phyloP scores from a whole-genome alignment of 30 jellyfish, hydroid and myxozoan species.

The Phacellophora camtschatica region DNA sequence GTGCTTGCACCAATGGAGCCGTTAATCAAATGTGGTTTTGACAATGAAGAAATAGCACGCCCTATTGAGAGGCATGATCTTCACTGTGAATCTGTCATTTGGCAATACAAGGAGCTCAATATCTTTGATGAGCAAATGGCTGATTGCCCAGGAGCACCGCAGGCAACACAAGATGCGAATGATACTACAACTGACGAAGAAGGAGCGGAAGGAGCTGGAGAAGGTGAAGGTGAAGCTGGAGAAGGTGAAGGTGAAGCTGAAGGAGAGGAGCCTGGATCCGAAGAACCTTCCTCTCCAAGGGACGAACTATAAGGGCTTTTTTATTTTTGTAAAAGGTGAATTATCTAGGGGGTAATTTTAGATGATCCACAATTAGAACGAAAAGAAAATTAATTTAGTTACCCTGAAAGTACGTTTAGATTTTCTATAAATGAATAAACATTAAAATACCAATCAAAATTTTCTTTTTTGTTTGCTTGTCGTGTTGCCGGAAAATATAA shows the following conservation, averaged over 20 bases:
- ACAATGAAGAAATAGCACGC: not conserved
- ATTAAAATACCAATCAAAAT: too few relatives aligned
- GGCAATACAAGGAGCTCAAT: not conserved
- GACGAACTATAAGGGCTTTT: constrained; percentile 1
- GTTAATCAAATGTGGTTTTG: not conserved
- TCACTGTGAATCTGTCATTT: not conserved
- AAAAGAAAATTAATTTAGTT: too few relatives aligned
- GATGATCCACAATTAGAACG: too few relatives aligned
- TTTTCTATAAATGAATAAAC: too few relatives aligned
- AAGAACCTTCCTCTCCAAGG: constrained; percentile 1
- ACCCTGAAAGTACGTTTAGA: too few relatives aligned
- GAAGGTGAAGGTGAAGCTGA: constrained; percentile 7
- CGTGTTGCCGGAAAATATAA: too few relatives aligned
- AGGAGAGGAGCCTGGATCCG: constrained; percentile 21
- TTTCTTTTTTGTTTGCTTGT: too few relatives aligned
- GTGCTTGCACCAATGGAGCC: not conserved
- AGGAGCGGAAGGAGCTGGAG: not conserved
- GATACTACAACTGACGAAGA: not conserved
- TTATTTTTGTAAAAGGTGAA: not conserved
- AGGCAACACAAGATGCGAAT: too few relatives aligned
- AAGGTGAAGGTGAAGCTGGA: not conserved
- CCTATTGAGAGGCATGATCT: not conserved
- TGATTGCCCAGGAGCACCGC: not conserved
- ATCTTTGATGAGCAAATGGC: not conserved
- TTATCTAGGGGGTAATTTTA: too few relatives aligned